These are phyloP conservation scores for Sebastes nivosus DNA, from an alignment of 2,797 vertebrate species.

Conservation along the genomic window DNA sequence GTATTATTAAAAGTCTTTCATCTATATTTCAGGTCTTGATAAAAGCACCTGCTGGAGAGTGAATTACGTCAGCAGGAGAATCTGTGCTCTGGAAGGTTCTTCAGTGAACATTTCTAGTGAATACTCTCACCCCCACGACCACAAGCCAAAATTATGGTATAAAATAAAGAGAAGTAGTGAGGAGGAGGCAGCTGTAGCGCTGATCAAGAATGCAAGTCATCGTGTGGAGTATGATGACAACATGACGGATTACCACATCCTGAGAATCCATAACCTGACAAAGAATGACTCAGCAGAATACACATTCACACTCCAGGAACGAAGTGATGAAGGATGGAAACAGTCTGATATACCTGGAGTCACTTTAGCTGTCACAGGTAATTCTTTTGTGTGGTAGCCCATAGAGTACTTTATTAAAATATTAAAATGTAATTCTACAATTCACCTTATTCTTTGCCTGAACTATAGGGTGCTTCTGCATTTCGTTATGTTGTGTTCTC, in stretches of 20 bases:
- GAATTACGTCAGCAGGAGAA: constrained; percentile 9
- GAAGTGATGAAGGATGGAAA: too few species aligned
- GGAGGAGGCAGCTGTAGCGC: too few species aligned
- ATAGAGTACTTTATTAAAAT: too few species aligned
- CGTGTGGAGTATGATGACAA: not conserved
- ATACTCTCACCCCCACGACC: too few species aligned
- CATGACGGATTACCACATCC: not conserved
- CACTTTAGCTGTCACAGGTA: constrained; percentile 49
- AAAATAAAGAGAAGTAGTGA: too few species aligned
- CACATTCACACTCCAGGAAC: not conserved
- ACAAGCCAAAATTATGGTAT: too few species aligned
- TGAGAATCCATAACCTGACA: constrained; percentile 19
- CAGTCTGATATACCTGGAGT: constrained; percentile 4
- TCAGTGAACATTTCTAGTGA: constrained; percentile 32
- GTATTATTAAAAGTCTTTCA: not conserved
- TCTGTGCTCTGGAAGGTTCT: constrained; percentile 32
- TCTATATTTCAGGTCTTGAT: not conserved
- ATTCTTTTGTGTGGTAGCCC: not conserved
- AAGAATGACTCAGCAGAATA: not conserved
- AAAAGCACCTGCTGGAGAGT: fast-evolving
- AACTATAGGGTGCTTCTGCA: too few species aligned
- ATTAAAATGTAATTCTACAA: too few species aligned
- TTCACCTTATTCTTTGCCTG: too few species aligned
- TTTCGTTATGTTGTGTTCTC: too few species aligned
- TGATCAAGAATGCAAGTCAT: too few species aligned